Conservation (phyloP, 2,113 vertebrate genomes). For the Struthio camelus region DNA sequence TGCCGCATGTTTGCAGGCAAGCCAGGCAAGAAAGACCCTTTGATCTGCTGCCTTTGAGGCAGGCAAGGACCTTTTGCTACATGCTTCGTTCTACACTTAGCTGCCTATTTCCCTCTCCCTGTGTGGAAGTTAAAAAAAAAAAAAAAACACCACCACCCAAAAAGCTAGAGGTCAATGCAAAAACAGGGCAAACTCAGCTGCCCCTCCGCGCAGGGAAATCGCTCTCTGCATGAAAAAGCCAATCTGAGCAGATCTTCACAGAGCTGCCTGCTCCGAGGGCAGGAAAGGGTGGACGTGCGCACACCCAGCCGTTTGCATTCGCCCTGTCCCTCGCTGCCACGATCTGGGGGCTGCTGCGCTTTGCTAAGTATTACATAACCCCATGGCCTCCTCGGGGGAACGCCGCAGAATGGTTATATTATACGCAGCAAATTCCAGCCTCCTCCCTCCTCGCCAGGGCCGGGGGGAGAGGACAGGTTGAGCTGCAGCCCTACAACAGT, state of each 20-base stretch:
- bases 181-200: neutral
- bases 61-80: neutral
- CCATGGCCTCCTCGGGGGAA: neutral
- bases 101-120: neutral
- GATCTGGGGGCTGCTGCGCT: neutral
- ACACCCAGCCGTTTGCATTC: neutral
- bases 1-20: neutral
- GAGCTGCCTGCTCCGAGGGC: neutral
- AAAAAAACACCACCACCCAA: neutral
- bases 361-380: neutral
- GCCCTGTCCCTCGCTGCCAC: neutral
- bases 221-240: too few species aligned
- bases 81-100: neutral
- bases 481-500: neutral
- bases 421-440: neutral
- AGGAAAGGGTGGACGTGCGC: too few species aligned
- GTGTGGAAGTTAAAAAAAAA: constrained; percentile 28
- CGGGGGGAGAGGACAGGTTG: neutral
- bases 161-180: neutral
- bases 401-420: neutral
- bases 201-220: neutral
- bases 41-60: constrained; percentile 31
- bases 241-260: neutral
- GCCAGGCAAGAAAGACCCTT: constrained; percentile 37
- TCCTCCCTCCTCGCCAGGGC: neutral